A percentile compares a stretch with the other conserved stretches of the same genome.
Conservation (phyloP, 2,113 vertebrate genomes). For the Suricata suricatta region DNA sequence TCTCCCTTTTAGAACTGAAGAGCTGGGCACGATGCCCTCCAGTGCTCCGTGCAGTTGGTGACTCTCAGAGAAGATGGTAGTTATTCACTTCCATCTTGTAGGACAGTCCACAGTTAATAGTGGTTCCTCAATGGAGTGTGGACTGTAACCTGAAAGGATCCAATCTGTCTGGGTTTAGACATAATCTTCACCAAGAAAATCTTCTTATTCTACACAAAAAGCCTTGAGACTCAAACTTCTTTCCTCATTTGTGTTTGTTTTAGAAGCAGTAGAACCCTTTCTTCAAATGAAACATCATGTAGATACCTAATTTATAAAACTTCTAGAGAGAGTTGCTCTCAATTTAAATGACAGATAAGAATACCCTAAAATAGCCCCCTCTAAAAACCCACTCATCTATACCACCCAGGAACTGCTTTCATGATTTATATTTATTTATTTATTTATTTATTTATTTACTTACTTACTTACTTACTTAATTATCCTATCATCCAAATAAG, state of each 20-base stretch:
- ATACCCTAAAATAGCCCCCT: neutral
- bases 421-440: neutral
- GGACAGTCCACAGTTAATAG: neutral
- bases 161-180: neutral
- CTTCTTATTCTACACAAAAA: neutral
- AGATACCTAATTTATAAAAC: neutral
- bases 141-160: neutral
- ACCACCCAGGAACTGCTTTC: neutral
- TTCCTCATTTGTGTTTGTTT: neutral
- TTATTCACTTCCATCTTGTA: neutral
- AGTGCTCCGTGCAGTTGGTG: neutral
- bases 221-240: neutral
- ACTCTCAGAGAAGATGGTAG: neutral
- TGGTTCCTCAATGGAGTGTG: neutral
- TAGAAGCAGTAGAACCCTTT: neutral
- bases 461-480: neutral
- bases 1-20: neutral
- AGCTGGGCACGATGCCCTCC: neutral
- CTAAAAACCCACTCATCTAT: neutral
- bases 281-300: constrained; percentile 1
- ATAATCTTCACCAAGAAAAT: neutral
- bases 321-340: neutral
- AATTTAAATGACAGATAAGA: neutral
- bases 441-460: neutral
- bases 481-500: neutral